A percentile compares a stretch with the other conserved stretches of the same genome.
Conservation (phyloP, 2,113 vertebrate genomes). For the Calidris pygmaea region DNA sequence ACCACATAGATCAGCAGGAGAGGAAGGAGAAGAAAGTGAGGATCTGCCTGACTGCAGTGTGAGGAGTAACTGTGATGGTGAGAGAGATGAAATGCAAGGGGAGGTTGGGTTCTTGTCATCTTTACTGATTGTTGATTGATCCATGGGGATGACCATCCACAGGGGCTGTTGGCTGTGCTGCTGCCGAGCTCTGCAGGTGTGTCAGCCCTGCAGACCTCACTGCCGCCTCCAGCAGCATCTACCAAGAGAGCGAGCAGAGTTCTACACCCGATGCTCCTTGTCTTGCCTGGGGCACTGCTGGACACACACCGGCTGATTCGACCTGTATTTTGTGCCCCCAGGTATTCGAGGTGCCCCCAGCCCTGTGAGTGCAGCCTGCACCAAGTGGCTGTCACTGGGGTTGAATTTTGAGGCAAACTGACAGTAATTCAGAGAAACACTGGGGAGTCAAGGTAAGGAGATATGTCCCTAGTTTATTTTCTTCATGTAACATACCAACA, state of each 20-base stretch:
- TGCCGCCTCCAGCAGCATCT: background rate
- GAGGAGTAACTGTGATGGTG: background rate
- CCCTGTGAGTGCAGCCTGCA: background rate
- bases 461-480: background rate
- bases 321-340: background rate
- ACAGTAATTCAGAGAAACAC: background rate
- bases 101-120: background rate
- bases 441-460: background rate
- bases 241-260: fast-evolving
- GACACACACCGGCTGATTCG: fast-evolving
- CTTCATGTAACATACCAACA: background rate
- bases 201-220: fast-evolving
- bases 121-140: background rate
- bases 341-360: background rate
- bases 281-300: background rate
- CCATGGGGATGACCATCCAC: background rate
- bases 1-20: background rate
- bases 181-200: background rate
- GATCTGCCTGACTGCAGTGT: fast-evolving
- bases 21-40: background rate
- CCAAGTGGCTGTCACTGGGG: background rate
- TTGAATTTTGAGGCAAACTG: background rate
- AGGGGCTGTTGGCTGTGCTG: background rate
- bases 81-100: background rate
- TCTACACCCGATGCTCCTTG: fast-evolving